Evolutionary conservation across 2,888 invertebrate species (phyloP), one percentile per base, ranked within the genome.

Genomic region (Gasteruption jaculator): DNA sequence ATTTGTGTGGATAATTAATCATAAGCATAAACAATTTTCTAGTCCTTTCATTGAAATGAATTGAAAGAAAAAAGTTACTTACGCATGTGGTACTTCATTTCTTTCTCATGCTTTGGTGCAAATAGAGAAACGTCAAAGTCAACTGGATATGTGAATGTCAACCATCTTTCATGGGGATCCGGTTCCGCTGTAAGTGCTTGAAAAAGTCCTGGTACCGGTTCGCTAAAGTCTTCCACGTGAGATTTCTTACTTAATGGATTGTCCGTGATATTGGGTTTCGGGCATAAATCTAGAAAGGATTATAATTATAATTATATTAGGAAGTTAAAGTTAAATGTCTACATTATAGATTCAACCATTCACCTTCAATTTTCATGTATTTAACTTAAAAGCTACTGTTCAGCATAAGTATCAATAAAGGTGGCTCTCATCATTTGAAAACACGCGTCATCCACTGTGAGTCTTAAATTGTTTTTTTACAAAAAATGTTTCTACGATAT

Each of bases 121-220:
- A 80, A 83, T 5, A 80, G 73, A 4, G 82, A 76, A 15, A 83
- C 73, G 60, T 86, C 84, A 60, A 83, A 81, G 60, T 86, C 86
- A 1, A 86, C 79, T 18, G 86, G 85, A 60, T 82, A 92, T 26
- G 86, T 88, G 61, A 86, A 83, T 3, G 86, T 84, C n/a, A 85
- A 76, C 93, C 93, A 94, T 45, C 91, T 73, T 42, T 85, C 79
- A 48, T 81, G 81, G 1, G 76, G 73, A 63, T 93, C 92, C 1
- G 83, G 81, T 53, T 86, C 86, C 49, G 83, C 82, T 2, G 90
- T 88, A 35, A 93, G 75, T 1, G 86, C 88, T 53, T 83, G 79
- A 63, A 94, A 94, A 22, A 95, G 73, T 25, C 86, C 87, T 0
- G 88, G 87, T 24, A 91, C 81, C 15, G 89, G 85, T 49, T 91